These are phyloP conservation scores for Chymomyza costata DNA, from an alignment of 1,140 invertebrate species.

Conservation along the genomic window DNA sequence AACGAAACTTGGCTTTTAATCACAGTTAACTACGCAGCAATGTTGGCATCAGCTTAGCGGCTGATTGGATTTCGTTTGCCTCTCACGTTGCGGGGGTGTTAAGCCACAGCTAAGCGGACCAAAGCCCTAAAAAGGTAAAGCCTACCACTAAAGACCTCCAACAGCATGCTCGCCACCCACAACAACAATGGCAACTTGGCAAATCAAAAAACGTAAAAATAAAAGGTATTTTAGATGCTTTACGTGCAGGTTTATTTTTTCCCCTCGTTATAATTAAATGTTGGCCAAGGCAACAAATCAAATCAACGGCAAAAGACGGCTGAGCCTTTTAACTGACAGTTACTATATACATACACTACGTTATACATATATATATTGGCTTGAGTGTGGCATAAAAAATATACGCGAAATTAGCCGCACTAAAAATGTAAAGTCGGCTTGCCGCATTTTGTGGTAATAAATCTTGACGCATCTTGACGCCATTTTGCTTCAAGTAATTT, in stretches of 20 bases:
- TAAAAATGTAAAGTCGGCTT: slow-evolving; percentile 22
- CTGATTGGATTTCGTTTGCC: slow-evolving; percentile 55
- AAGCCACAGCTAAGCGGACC: no score
- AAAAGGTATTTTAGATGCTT: no score
- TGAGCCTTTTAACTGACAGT: not conserved
- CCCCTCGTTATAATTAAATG: slow-evolving; percentile 50
- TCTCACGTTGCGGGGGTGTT: no score
- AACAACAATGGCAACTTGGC: no score
- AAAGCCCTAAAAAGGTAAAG: not conserved
- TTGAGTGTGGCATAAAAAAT: slow-evolving; percentile 3
- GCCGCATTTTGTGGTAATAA: slow-evolving; percentile 47
- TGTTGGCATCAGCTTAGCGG: slow-evolving; percentile 41
- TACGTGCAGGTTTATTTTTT: slow-evolving; percentile 28
- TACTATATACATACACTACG: not conserved
- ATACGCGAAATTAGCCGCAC: slow-evolving; percentile 41
- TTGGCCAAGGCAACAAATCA: slow-evolving; percentile 46
- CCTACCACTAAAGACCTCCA: not conserved
- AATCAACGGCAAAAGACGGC: slow-evolving; percentile 14
- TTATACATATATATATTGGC: not conserved
- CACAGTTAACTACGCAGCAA: slow-evolving; percentile 14
- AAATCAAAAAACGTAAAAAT: no score
- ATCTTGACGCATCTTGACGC: slow-evolving; percentile 34
- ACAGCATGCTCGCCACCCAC: no score
- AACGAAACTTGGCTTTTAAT: slow-evolving; percentile 53
- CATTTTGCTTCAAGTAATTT: slow-evolving; percentile 44